A percentile compares a stretch with the other conserved stretches of the same genome.
phyloP scores from a whole-genome alignment of 30 jellyfish, hydroid and myxozoan species.

The Mastigias papua region DNA sequence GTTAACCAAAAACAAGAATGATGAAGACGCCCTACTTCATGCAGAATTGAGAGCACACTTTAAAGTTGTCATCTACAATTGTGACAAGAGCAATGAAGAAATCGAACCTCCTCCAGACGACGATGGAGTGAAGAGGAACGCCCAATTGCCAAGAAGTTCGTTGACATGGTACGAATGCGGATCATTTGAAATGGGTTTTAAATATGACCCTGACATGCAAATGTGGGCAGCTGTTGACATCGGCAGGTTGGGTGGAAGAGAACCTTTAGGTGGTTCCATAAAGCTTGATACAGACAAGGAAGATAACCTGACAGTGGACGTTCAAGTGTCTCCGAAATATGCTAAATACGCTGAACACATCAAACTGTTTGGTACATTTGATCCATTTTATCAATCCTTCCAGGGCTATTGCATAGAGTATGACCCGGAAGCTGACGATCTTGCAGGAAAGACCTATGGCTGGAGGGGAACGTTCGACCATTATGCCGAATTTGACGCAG shows the following conservation, averaged over 20 bases:
- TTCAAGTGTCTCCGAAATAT: background rate
- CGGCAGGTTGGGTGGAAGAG: background rate
- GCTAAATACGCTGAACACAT: background rate
- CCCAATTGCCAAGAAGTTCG: background rate
- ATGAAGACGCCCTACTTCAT: constrained; percentile 11
- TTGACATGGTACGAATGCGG: background rate
- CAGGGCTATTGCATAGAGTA: background rate
- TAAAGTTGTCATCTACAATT: constrained; percentile 35
- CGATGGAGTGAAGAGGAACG: background rate
- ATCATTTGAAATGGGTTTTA: background rate
- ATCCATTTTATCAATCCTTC: background rate
- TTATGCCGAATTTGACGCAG: too few relatives aligned
- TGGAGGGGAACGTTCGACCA: background rate
- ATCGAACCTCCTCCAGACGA: too few relatives aligned
- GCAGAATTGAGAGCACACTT: constrained; percentile 26
- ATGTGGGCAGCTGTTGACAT: background rate
- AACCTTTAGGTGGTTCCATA: background rate
- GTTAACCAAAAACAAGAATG: constrained; percentile 25
- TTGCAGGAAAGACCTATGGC: background rate
- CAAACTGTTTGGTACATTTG: background rate
- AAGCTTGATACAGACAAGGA: background rate
- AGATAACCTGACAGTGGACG: background rate
- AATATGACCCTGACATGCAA: background rate
- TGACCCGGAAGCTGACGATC: background rate
- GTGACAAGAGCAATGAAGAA: constrained; percentile 60